Percentiles rank a stretch among this genome's conserved stretches.
Evolutionary conservation across 2,888 invertebrate species (phyloP).

Genomic region (Epinotia nisella): DNA sequence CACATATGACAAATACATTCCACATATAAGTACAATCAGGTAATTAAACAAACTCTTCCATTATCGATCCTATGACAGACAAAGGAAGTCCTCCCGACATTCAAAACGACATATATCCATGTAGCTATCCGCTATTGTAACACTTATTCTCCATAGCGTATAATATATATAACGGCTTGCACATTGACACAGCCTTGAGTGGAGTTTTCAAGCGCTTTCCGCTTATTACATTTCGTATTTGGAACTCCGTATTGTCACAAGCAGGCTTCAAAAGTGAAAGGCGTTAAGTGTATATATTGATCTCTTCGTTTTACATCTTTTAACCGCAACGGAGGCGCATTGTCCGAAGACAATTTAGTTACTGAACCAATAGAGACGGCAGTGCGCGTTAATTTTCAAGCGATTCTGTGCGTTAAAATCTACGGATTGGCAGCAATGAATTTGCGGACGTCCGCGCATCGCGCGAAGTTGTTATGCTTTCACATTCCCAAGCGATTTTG

Average conservation of each 20-base stretch:
- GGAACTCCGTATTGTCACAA: too few species aligned
- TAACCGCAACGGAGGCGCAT: background rate
- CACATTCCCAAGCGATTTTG: background rate
- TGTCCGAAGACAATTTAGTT: background rate
- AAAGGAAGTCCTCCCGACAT: background rate
- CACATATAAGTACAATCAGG: background rate
- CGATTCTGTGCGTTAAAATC: background rate
- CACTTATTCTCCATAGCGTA: background rate
- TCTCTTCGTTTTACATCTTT: background rate
- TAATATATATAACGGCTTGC: background rate
- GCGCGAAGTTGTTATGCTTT: background rate
- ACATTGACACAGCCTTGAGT: background rate
- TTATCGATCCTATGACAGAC: slow-evolving; percentile 2
- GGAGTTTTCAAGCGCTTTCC: too few species aligned
- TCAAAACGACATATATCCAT: background rate
- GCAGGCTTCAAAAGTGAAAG: too few species aligned
- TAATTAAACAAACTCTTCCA: slow-evolving; percentile 2
- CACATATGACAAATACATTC: background rate
- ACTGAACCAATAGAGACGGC: background rate
- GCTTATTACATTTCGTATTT: too few species aligned
- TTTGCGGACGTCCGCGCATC: background rate
- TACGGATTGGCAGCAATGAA: background rate
- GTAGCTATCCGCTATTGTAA: background rate
- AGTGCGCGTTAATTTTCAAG: background rate
- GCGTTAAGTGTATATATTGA: background rate